Percentiles rank a stretch among this genome's conserved stretches.
These are phyloP conservation scores for Ennomos quercinarius DNA, from an alignment of 2,888 invertebrate species.

Conservation along the genomic window DNA sequence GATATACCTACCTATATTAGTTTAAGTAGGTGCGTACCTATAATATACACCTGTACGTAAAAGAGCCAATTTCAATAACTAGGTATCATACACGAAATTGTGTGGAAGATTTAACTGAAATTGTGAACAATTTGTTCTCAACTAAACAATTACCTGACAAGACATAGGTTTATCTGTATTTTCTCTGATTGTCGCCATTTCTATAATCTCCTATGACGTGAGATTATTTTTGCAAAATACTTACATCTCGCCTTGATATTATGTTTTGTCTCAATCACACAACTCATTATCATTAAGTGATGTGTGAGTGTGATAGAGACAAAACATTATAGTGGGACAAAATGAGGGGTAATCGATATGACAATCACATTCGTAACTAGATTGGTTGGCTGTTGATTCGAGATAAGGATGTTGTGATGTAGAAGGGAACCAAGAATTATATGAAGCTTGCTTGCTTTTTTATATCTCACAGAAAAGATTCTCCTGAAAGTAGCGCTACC, in stretches of 20 bases:
- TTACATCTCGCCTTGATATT: constrained; percentile 2
- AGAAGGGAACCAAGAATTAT: constrained; percentile 31
- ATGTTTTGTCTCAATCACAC: too few relatives aligned
- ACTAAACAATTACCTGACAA: constrained; percentile 45
- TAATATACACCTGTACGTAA: too few relatives aligned
- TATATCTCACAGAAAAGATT: too few relatives aligned
- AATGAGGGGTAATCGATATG: constrained; percentile 56
- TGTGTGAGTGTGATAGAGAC: constrained; percentile 12
- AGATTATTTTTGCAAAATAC: constrained; percentile 28
- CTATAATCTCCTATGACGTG: constrained; percentile 42
- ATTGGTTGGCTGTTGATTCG: constrained; percentile 53
- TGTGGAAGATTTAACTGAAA: too few relatives aligned
- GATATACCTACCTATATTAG: too few relatives aligned
- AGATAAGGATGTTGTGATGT: constrained; percentile 41
- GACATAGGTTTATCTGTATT: constrained; percentile 40
- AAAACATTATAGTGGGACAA: constrained; percentile 34
- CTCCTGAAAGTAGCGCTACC: too few relatives aligned
- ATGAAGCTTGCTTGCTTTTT: neutral
- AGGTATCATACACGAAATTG: too few relatives aligned
- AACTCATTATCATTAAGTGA: neutral
- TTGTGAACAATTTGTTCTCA: neutral
- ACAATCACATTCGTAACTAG: constrained; percentile 72
- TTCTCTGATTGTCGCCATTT: constrained; percentile 55
- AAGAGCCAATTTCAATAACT: too few relatives aligned
- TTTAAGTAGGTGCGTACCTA: too few relatives aligned